Conservation (phyloP, 2,888 invertebrate species). For the Drosophila neotestacea region DNA sequence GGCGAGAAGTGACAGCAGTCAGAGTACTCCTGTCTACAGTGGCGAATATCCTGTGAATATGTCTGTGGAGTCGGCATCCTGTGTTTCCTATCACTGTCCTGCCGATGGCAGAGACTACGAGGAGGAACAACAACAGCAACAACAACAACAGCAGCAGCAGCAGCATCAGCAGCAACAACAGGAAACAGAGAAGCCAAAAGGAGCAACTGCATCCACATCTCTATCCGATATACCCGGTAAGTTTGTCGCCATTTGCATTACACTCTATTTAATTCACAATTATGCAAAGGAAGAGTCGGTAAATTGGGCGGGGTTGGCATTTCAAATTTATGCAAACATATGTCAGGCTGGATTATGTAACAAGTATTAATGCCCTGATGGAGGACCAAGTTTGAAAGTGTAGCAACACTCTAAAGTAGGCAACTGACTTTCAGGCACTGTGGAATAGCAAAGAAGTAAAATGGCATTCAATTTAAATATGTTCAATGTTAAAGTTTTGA, state of each 20-base stretch:
- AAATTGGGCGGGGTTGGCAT: conserved; percentile 11
- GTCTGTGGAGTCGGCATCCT: conserved; percentile 79
- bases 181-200: conserved; percentile 24
- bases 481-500: no score
- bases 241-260: conserved; percentile 57
- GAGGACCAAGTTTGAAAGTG: conserved; percentile 4
- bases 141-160: conserved; percentile 31
- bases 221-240: conserved; percentile 59
- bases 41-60: conserved; percentile 77
- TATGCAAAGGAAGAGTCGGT: conserved; percentile 51
- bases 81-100: conserved; percentile 74
- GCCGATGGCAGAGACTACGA: conserved; percentile 72
- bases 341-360: conserved; percentile 74
- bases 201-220: conserved; percentile 20
- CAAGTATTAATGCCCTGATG: conserved; percentile 50
- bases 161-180: conserved; percentile 30
- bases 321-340: conserved; percentile 77
- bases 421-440: conserved; percentile 18
- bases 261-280: conserved; percentile 72
- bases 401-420: conserved; percentile 11
- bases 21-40: conserved; percentile 78
- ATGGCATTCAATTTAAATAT: not conserved
- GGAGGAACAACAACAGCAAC: conserved; percentile 58
- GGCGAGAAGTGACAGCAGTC: conserved; percentile 73
- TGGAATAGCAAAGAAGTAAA: not conserved